Evolutionary conservation across 2,113 vertebrate species (phyloP).

Genomic region (Cyanistes caeruleus): DNA sequence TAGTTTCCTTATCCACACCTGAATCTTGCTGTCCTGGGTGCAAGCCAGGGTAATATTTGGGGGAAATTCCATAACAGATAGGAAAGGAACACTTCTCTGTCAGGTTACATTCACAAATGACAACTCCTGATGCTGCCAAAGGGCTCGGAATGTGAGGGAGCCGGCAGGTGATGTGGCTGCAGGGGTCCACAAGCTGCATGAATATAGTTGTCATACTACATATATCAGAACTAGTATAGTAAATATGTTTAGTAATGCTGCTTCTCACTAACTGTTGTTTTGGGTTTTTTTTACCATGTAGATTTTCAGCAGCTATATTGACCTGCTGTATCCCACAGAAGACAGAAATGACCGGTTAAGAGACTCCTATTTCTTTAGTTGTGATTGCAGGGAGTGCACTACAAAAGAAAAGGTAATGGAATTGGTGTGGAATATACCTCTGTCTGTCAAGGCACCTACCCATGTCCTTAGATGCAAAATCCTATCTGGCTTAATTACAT

Average conservation of each 20-base stretch:
- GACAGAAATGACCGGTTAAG: constrained; percentile 88
- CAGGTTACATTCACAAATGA: background rate
- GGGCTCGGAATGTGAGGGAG: background rate
- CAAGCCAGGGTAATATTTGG: constrained; percentile 6
- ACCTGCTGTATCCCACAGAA: constrained; percentile 92
- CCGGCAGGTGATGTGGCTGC: background rate
- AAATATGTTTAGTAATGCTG: background rate
- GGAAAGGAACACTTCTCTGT: background rate
- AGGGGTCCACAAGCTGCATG: background rate
- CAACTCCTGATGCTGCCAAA: background rate
- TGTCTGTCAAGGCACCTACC: background rate
- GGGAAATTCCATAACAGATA: constrained; percentile 3
- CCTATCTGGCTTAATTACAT: background rate
- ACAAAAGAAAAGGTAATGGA: constrained; percentile 83
- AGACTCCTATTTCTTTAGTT: constrained; percentile 92
- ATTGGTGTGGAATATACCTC: background rate
- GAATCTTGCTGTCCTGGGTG: constrained; percentile 49
- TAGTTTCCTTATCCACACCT: constrained; percentile 44
- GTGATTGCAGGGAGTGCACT: constrained; percentile 88
- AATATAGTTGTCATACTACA: background rate
- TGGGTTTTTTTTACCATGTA: constrained; percentile 32
- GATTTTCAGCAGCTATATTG: constrained; percentile 97
- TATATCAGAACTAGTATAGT: background rate
- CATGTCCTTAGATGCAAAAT: background rate
- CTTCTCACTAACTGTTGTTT: background rate